Evolutionary conservation across 1,140 invertebrate species (phyloP).

Genomic region (Solenopsis invicta): DNA sequence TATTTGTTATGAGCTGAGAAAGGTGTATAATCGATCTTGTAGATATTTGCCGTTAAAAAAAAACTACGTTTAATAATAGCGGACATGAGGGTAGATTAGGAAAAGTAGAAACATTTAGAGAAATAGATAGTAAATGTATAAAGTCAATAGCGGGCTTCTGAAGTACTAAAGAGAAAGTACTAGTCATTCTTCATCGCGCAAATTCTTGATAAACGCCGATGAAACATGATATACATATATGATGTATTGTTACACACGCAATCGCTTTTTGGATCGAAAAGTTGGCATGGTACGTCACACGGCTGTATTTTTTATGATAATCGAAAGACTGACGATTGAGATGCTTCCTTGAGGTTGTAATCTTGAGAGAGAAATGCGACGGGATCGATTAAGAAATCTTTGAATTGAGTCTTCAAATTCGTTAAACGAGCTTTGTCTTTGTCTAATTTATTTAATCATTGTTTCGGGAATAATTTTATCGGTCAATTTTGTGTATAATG

Average conservation of each 20-base stretch:
- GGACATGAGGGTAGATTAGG: slow-evolving; percentile 55
- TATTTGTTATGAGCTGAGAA: slow-evolving; percentile 1
- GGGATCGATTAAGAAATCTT: slow-evolving; percentile 35
- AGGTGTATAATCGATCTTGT: slow-evolving; percentile 42
- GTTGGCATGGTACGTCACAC: slow-evolving; percentile 51
- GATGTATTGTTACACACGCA: slow-evolving; percentile 59
- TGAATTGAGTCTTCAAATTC: slow-evolving; percentile 7
- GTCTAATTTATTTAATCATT: neutral
- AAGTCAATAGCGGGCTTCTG: slow-evolving; percentile 70
- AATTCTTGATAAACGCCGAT: slow-evolving; percentile 47
- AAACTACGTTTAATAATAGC: slow-evolving; percentile 26
- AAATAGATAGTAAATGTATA: slow-evolving; percentile 68
- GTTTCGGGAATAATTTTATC: slow-evolving; percentile 18
- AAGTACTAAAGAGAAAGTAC: slow-evolving; percentile 76
- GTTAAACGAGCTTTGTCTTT: slow-evolving; percentile 15
- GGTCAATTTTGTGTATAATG: slow-evolving; percentile 20
- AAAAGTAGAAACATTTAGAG: slow-evolving; percentile 64
- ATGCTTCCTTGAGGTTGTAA: slow-evolving; percentile 62
- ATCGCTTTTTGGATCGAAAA: slow-evolving; percentile 66
- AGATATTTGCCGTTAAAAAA: slow-evolving; percentile 35
- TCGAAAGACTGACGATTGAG: slow-evolving; percentile 70
- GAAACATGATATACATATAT: slow-evolving; percentile 63
- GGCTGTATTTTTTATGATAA: slow-evolving; percentile 69
- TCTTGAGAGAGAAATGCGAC: slow-evolving; percentile 49
- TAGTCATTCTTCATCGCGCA: slow-evolving; percentile 72